These are phyloP conservation scores for Chrysolina oricalcia DNA, from an alignment of 2,888 invertebrate genomes.

Conservation along the genomic window DNA sequence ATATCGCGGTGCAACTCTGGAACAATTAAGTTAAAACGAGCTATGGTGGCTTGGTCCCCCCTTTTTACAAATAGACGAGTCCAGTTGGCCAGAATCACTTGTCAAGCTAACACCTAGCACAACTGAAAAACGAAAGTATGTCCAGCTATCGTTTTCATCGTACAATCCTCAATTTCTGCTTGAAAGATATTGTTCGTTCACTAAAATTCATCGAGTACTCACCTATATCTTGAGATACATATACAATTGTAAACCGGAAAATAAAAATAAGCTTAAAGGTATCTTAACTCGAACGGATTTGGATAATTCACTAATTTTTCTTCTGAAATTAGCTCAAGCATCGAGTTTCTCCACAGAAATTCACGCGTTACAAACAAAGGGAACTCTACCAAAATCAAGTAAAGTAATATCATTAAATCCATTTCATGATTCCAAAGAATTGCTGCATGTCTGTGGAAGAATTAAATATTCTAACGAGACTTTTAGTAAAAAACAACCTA, in stretches of 20 bases:
- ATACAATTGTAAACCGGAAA: not conserved
- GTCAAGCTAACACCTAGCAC: not conserved
- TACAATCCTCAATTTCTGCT: not conserved
- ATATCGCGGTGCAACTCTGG: slow-evolving; percentile 55
- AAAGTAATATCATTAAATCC: slow-evolving; percentile 18
- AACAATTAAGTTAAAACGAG: not conserved
- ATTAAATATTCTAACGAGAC: slow-evolving; percentile 38
- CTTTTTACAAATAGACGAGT: not conserved
- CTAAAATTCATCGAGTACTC: not conserved
- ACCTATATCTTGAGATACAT: not conserved
- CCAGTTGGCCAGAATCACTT: not conserved
- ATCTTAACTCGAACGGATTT: not conserved
- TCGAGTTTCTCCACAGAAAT: not conserved
- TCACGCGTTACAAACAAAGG: too few relatives aligned
- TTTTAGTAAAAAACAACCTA: slow-evolving; percentile 40
- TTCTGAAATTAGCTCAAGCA: not conserved
- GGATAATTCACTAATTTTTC: not conserved
- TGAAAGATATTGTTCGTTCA: not conserved
- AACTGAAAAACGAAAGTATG: not conserved
- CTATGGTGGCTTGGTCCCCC: not conserved
- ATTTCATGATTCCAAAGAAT: slow-evolving; percentile 37
- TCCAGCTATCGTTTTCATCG: not conserved
- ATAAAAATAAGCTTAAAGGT: not conserved
- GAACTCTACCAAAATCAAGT: slow-evolving; percentile 22
- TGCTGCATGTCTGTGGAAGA: slow-evolving; percentile 49